phyloP scores from a whole-genome alignment of 2,888 invertebrate genomes.

The Tuberolachnus salignus region DNA sequence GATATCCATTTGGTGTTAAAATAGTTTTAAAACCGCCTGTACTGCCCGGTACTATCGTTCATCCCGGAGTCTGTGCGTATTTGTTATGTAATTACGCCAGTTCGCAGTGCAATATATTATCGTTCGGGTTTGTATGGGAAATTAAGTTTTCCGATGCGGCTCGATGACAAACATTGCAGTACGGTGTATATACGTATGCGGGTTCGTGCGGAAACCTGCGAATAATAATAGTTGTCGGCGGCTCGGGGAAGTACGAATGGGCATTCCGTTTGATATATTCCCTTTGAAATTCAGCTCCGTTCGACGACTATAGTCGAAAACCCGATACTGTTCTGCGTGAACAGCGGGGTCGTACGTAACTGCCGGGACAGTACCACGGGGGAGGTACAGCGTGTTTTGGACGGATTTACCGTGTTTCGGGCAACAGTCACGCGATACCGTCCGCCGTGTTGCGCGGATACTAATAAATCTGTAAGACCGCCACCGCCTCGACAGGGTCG shows the following conservation, averaged over 20 bases:
- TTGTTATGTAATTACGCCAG: not conserved
- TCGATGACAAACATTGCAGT: slow-evolving; percentile 1
- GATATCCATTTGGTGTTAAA: not conserved
- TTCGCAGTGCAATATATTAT: not conserved
- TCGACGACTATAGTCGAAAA: slow-evolving; percentile 14
- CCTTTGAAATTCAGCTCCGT: slow-evolving; percentile 35
- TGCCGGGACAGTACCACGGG: no score
- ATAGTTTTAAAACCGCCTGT: not conserved
- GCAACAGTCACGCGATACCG: slow-evolving; percentile 1
- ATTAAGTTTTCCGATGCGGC: not conserved
- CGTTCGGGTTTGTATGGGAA: not conserved
- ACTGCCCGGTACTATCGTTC: not conserved
- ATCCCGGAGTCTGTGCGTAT: not conserved
- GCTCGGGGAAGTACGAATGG: not conserved
- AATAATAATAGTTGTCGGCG: no score
- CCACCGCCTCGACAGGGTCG: no score
- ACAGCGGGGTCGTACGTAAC: no score
- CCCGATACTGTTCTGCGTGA: slow-evolving; percentile 5
- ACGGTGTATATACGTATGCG: not conserved
- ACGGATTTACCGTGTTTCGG: no score
- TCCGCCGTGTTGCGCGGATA: not conserved
- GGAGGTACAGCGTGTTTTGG: no score
- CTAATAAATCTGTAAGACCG: no score
- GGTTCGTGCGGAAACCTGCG: no score
- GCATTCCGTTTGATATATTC: slow-evolving; percentile 14